phyloP scores from a whole-genome alignment of 2,797 vertebrate genomes.

The Pelodytes ibericus region DNA sequence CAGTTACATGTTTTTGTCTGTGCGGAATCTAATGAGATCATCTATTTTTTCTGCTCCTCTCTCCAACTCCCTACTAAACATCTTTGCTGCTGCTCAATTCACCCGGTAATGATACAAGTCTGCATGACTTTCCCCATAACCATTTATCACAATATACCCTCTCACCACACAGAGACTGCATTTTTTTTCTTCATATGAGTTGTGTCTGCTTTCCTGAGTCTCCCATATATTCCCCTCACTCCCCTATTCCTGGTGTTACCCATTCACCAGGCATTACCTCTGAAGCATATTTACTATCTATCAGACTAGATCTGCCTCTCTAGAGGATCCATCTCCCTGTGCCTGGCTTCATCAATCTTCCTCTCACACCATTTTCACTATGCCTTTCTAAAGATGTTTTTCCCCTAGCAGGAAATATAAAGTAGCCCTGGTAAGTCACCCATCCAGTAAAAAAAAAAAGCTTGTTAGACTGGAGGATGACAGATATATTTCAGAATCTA shows the following conservation, averaged over 20 bases:
- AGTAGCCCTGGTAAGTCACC: too few species aligned
- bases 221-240: neutral
- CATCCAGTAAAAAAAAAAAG: too few species aligned
- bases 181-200: conserved; percentile 6
- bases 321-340: neutral
- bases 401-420: too few species aligned
- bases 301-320: neutral
- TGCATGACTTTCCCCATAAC: neutral
- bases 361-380: neutral
- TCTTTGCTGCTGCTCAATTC: conserved; percentile 6
- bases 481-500: too few species aligned
- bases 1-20: conserved; percentile 23
- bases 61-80: conserved; percentile 16
- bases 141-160: conserved; percentile 32
- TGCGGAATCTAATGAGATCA: conserved; percentile 1
- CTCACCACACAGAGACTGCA: conserved; percentile 16
- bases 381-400: neutral
- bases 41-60: conserved; percentile 6
- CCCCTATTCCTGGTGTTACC: neutral
- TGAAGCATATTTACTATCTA: neutral
- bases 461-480: too few species aligned
- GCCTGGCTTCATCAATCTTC: neutral
- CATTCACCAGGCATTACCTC: neutral
- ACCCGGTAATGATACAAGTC: conserved; percentile 28
- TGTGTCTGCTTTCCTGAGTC: neutral